These are phyloP conservation scores for Calephelis perditalis DNA, from an alignment of 2,888 invertebrate genomes.

Conservation along the genomic window DNA sequence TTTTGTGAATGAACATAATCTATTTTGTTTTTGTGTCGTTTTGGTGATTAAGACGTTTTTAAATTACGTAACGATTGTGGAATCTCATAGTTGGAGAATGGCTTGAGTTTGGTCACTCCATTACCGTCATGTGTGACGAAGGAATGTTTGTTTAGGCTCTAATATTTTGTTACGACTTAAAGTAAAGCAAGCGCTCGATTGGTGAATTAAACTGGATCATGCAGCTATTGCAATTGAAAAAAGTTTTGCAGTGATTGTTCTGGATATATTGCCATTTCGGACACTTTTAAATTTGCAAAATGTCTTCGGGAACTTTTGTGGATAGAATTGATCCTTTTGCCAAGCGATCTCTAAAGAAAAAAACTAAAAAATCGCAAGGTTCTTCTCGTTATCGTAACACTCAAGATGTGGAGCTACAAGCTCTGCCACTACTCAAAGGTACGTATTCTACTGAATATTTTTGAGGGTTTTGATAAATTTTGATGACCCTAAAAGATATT, in stretches of 20 bases:
- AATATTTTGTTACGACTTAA: conserved; percentile 71
- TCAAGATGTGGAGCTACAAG: conserved; percentile 97
- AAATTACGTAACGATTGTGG: conserved; percentile 79
- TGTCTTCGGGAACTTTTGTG: conserved; percentile 93
- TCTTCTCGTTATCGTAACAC: conserved; percentile 99
- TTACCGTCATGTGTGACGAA: conserved; percentile 77
- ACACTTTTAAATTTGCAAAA: conserved; percentile 75
- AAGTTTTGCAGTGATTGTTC: conserved; percentile 71
- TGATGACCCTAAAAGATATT: no score
- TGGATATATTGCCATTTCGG: conserved; percentile 72
- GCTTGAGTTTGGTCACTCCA: conserved; percentile 77
- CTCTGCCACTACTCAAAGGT: conserved; percentile 98
- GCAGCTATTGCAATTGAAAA: conserved; percentile 72
- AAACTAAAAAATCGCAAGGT: conserved; percentile 99
- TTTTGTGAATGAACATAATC: conserved; percentile 73
- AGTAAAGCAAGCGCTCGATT: conserved; percentile 71
- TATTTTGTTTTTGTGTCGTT: conserved; percentile 73
- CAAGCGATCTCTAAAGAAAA: conserved; percentile 98
- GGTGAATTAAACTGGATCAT: conserved; percentile 72
- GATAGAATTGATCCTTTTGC: conserved; percentile 99
- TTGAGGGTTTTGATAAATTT: no score
- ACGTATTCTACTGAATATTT: conserved; percentile 38
- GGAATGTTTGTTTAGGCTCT: conserved; percentile 78
- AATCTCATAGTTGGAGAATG: conserved; percentile 76
- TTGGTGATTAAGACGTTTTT: conserved; percentile 71